Base-by-base conservation (phyloP, 1,140 invertebrate genomes). In the Oedothorax gibbosus region DNA sequence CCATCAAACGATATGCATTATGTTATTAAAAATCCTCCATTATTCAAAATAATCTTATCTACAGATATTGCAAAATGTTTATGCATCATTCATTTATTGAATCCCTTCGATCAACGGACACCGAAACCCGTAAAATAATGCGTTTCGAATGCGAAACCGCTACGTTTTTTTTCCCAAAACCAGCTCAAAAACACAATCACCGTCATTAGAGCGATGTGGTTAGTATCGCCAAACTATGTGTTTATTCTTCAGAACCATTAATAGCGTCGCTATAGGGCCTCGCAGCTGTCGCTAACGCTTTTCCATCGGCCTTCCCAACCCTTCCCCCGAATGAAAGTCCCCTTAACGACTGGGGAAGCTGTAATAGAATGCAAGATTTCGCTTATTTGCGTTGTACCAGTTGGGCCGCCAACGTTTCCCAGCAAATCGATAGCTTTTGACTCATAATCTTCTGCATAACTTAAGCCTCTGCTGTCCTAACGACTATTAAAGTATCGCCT, bases 191-290 rank as follows among this genome's bases (percentile, higher is more conserved):
- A 75, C 57, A 75, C 35, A 75, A 75, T 75, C 56, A 75, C 54
- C 57, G 57, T 75, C 72, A 75, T 75, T 75, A 75, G 54, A 75
- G 72, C 72, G 72, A 49, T 71, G 51, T 51, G 69, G 69, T 53
- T 18, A 57, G 54, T 20, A 68, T 79, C 65, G 35, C 53, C 49
- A 49, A 71, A 71, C 69, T 71, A 66, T 56, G 56, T 71, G 78
- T 81, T 81, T 81, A 81, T 81, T 81, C 68, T 20, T 20, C 69
- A 81, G 66, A 69, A 71, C 69, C 78, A 81, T 81, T 81, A 81
- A 81, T 81, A 81, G 78, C 64, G 78, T 62, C 53, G n/a, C 64
- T 68, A 53, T 68, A 68, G 68, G 65, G 35, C 20, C 50, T 66
- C 49, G 18, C 78, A 81, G 78, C 78, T 81, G 78, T 81, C 78